Percentiles rank a stretch among this genome's conserved stretches.
Evolutionary conservation across 1,140 invertebrate species (phyloP).

Genomic region (Thaumetopoea pityocampa): DNA sequence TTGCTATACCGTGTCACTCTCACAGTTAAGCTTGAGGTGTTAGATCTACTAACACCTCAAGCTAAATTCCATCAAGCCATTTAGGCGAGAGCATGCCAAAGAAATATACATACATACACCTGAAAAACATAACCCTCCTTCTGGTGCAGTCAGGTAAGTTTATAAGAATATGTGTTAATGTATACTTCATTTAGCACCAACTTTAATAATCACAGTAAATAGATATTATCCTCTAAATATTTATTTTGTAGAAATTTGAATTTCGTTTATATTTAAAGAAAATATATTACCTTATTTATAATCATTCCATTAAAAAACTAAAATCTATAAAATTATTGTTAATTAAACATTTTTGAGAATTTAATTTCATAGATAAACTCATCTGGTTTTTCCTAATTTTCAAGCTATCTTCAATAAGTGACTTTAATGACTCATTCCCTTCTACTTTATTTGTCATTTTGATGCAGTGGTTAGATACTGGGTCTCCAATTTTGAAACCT

Average conservation of each 20-base stretch:
- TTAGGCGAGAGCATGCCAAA: no score
- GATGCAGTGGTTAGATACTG: constrained; percentile 41
- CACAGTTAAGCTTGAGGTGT: no score
- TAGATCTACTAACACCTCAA: no score
- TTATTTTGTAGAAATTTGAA: no score
- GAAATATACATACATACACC: not conserved
- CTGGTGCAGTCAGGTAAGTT: no score
- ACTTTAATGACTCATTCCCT: constrained; percentile 42
- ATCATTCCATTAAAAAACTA: constrained; percentile 51
- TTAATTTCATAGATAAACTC: constrained; percentile 47
- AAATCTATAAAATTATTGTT: constrained; percentile 49
- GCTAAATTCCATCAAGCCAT: no score
- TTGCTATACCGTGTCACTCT: no score
- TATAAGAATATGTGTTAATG: no score
- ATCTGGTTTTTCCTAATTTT: constrained; percentile 49
- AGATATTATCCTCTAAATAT: no score
- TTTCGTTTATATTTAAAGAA: no score
- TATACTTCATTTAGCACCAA: no score
- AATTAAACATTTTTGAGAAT: constrained; percentile 41
- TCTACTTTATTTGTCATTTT: constrained; percentile 33
- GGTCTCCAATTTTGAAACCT: constrained; percentile 59
- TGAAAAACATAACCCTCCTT: no score
- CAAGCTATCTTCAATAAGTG: constrained; percentile 59
- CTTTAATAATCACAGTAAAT: not conserved
- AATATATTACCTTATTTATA: constrained; percentile 6